Percentiles rank a stretch among this genome's conserved stretches.
Conservation (phyloP, 2,888 invertebrate genomes). For the Plebejus argus region DNA sequence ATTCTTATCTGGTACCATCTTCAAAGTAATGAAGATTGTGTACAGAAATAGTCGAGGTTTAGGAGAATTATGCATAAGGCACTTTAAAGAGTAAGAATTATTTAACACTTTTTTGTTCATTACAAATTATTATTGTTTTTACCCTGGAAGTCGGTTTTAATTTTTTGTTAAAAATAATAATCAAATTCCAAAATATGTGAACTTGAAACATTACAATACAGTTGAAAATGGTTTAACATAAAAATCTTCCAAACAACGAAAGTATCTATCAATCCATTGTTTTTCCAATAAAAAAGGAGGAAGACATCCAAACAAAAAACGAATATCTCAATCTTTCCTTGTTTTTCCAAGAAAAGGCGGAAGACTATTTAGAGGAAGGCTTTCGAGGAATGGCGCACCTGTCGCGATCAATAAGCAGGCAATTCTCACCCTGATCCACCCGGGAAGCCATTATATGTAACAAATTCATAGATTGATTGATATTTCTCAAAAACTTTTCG, state of each 20-base stretch:
- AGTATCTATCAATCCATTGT: neutral
- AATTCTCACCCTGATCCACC: neutral
- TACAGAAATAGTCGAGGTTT: too few relatives aligned
- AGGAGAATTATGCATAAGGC: too few relatives aligned
- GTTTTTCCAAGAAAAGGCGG: neutral
- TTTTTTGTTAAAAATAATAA: too few relatives aligned
- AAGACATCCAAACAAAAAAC: neutral
- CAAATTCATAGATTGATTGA: slow-evolving; percentile 44
- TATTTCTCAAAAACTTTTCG: slow-evolving; percentile 43
- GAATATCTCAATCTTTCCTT: neutral
- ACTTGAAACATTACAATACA: too few relatives aligned
- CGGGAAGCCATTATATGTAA: slow-evolving; percentile 7
- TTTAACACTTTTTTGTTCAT: too few relatives aligned
- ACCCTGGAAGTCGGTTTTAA: too few relatives aligned
- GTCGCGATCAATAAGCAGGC: neutral
- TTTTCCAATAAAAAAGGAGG: neutral
- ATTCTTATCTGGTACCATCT: too few relatives aligned
- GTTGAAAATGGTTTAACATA: neutral
- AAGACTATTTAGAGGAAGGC: neutral
- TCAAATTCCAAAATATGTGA: too few relatives aligned
- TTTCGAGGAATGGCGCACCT: neutral
- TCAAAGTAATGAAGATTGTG: too few relatives aligned
- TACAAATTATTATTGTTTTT: too few relatives aligned
- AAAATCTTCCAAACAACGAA: neutral
- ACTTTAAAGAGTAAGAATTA: too few relatives aligned